Evolutionary conservation across 2,888 invertebrate genomes (phyloP).

Genomic region (Cantharis flavilabris): DNA sequence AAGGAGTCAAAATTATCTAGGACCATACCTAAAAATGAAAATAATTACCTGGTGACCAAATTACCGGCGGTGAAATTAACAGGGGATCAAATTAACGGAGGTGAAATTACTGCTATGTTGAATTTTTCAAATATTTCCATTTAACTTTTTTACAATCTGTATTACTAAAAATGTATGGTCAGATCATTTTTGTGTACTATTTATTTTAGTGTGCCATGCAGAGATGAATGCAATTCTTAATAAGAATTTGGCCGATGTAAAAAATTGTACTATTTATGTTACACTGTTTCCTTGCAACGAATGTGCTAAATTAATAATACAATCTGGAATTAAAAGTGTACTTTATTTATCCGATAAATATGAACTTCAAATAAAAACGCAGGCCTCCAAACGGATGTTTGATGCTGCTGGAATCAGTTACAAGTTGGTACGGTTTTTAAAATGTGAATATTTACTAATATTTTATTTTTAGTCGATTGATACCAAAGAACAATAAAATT

Average conservation of each 20-base stretch:
- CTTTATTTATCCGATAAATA: conserved; percentile 85
- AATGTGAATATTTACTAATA: not conserved
- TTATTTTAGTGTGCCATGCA: conserved; percentile 89
- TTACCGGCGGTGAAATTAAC: too few relatives aligned
- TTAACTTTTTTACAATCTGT: too few relatives aligned
- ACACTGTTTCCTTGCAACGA: conserved; percentile 96
- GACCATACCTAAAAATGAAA: too few relatives aligned
- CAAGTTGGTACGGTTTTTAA: conserved; percentile 56
- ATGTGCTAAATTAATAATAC: conserved; percentile 96
- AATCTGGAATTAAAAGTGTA: conserved; percentile 82
- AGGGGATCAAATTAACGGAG: too few relatives aligned
- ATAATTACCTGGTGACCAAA: too few relatives aligned
- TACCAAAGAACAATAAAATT: not conserved
- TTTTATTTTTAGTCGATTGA: not conserved
- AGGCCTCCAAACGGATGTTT: conserved; percentile 83
- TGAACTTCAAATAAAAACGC: conserved; percentile 65
- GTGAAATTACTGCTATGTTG: too few relatives aligned
- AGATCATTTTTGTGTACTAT: conserved; percentile 32
- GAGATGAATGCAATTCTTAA: conserved; percentile 97
- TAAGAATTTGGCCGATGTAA: conserved; percentile 78
- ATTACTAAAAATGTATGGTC: too few relatives aligned
- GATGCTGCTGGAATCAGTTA: conserved; percentile 75
- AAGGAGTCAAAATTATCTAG: too few relatives aligned
- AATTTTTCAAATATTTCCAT: too few relatives aligned
- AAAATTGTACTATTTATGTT: conserved; percentile 83